Evolutionary conservation across 2,113 vertebrate species (phyloP).

Genomic region (Phycodurus eques): DNA sequence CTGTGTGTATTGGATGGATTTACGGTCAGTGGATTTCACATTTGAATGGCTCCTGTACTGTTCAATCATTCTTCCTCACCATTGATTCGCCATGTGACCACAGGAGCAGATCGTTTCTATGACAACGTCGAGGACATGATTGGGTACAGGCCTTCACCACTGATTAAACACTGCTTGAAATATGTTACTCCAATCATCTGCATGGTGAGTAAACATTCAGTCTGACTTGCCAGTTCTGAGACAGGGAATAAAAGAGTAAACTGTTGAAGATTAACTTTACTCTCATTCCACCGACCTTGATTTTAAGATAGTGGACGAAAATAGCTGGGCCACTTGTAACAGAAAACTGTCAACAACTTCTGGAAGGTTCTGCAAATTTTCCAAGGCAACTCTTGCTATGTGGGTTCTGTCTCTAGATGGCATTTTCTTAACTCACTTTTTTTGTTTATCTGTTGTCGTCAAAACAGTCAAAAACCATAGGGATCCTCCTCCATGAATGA

Average conservation of each 20-base stretch:
- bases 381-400: background rate
- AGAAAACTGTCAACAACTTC: background rate
- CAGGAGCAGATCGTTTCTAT: conserved; percentile 86
- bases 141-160: conserved; percentile 81
- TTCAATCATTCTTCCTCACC: background rate
- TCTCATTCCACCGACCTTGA: background rate
- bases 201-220: conserved; percentile 74
- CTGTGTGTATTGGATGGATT: conserved; percentile 85
- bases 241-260: background rate
- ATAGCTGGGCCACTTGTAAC: background rate
- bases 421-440: background rate
- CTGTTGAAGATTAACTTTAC: conserved; percentile 2
- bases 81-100: conserved; percentile 15
- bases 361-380: background rate
- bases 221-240: background rate
- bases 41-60: background rate
- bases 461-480: background rate
- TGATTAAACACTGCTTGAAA: conserved; percentile 89
- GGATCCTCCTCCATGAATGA: background rate
- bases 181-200: conserved; percentile 87
- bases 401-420: background rate
- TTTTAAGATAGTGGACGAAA: background rate
- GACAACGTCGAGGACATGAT: conserved; percentile 95
- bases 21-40: conserved; percentile 80
- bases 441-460: background rate